Evolutionary conservation across 2,888 invertebrate species (phyloP).

Genomic region (Tenthredo livida): DNA sequence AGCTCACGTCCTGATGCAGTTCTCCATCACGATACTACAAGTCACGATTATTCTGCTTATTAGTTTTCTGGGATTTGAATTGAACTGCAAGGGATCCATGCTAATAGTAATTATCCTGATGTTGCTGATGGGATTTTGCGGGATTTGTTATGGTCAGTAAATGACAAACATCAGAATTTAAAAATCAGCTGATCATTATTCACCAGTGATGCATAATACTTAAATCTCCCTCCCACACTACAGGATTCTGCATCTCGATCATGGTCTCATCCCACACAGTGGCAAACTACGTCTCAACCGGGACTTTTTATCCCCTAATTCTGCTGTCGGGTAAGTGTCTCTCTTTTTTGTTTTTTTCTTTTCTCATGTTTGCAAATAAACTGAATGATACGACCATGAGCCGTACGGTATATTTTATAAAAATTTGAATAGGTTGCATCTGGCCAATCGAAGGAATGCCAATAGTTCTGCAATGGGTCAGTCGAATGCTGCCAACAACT

Average conservation of each 20-base stretch:
- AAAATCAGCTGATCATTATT: neutral
- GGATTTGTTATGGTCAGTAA: conserved; percentile 88
- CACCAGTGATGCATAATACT: neutral
- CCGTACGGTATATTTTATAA: neutral
- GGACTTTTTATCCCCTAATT: conserved; percentile 94
- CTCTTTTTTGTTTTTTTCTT: neutral
- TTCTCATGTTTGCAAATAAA: neutral
- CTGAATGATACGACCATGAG: neutral
- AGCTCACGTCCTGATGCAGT: conserved; percentile 89
- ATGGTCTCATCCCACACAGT: conserved; percentile 88
- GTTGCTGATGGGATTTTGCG: conserved; percentile 88
- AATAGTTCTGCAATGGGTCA: conserved; percentile 81
- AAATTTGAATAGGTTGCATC: conserved; percentile 80
- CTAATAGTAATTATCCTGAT: conserved; percentile 82
- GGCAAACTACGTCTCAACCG: conserved; percentile 92
- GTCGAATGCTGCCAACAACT: conserved; percentile 88
- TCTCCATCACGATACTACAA: conserved; percentile 87
- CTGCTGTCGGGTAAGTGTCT: conserved; percentile 88
- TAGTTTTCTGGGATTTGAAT: conserved; percentile 82
- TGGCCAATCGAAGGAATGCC: conserved; percentile 89
- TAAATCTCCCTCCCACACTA: neutral
- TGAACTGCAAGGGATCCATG: conserved; percentile 83
- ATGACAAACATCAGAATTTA: neutral
- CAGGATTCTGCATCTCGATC: conserved; percentile 90
- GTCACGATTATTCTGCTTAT: conserved; percentile 82